Percentiles rank a stretch among this genome's conserved stretches.
These are phyloP conservation scores for Chaitophorus viminalis DNA, from an alignment of 2,888 invertebrate genomes.

Conservation along the genomic window DNA sequence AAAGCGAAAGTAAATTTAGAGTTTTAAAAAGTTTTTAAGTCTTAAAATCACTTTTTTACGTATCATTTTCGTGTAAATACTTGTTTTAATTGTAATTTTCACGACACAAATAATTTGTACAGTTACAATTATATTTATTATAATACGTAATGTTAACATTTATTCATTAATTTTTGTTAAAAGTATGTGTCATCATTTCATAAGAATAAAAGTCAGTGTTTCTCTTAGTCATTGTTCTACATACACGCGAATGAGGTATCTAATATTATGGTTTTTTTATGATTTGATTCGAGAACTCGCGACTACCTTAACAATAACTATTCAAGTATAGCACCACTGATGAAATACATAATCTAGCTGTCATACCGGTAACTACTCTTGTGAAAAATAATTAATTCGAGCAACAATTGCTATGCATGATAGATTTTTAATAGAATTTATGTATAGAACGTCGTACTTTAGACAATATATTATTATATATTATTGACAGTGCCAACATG, in stretches of 20 bases:
- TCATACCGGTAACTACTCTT: background rate
- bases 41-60: no score
- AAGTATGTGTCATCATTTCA: no score
- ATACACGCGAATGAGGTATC: background rate
- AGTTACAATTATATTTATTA: no score
- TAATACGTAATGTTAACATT: no score
- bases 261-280: conserved; percentile 16
- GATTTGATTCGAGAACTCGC: conserved; percentile 22
- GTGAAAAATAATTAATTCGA: conserved; percentile 32
- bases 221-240: conserved; percentile 21
- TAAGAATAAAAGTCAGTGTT: background rate
- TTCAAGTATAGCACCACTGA: background rate
- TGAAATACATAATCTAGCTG: background rate
- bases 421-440: conserved; percentile 21
- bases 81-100: no score
- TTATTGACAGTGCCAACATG: no score
- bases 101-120: no score
- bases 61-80: no score
- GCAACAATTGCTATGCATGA: conserved; percentile 3
- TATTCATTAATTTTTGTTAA: no score
- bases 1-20: no score
- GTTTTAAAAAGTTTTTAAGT: no score
- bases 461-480: background rate
- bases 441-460: background rate
- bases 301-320: conserved; percentile 11